Evolutionary conservation across 2,113 vertebrate genomes (phyloP), one percentile per base, ranked within the genome.

Genomic region (Prolemur simus): DNA sequence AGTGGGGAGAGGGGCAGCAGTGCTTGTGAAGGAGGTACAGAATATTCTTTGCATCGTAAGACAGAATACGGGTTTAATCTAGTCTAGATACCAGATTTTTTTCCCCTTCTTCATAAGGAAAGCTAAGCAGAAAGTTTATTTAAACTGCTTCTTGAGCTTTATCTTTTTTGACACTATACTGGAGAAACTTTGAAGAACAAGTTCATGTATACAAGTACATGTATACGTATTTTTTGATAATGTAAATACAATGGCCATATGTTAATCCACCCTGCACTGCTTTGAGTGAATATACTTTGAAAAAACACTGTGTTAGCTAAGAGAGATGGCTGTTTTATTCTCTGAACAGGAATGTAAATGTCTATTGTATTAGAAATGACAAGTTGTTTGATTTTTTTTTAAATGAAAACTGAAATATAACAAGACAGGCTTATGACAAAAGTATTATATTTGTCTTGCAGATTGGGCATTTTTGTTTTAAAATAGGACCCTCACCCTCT

Each of bases 221-320:
- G 49, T 25, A 69, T 52, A 68, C 1, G 2, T 81, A 64, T 91
- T 63, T 98, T 97, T 98, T 95, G 95, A 97, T 87, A 96, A 94
- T 98, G 97, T 98, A 98, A 98, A 98, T 98, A 98, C 34, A 93
- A 89, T 82, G 88, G 96, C 91, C 97, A 95, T 93, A 93, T 73
- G 58, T 93, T 97, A 88, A 84, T 95, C 92, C 77, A 49, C 88
- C 82, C 88, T 93, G 96, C 95, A 96, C 97, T 97, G 97, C 97
- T 97, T 93, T 97, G 89, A 0, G 89, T 63, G 82, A 97, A 73
- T 87, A 91, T 66, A 84, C 73, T 89, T 83, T 29, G 42, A 34
- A 54, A 96, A 95, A 93, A 87, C 6, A 52, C 64, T 74, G 42
- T 86, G 74, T 86, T 95, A 96, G 83, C 64, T 93, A 63, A 63